Evolutionary conservation across 2,797 vertebrate genomes (phyloP), one percentile per base, ranked within the genome.

Genomic region (Menidia menidia): DNA sequence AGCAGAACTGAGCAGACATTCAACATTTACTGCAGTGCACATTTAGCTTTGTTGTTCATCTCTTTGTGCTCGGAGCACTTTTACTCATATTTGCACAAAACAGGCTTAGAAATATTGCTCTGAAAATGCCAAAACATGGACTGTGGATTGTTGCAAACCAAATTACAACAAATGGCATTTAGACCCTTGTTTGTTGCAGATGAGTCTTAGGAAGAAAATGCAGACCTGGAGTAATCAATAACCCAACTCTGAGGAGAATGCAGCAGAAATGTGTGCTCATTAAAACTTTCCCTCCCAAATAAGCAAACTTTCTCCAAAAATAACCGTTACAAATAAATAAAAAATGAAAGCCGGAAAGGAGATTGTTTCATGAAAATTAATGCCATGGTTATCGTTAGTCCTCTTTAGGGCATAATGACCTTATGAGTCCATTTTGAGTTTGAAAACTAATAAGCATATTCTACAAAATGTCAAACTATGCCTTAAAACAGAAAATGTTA

Each of bases 111-210:
- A 13, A 18, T 25, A 33, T 13, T 10, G 13, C 18, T 71, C 56
- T 51, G 57, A 25, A 44, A 67, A 70, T 51, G 30, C 30, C 12
- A 50, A 18, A 71, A 30, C 30, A n/a, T 39, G n/a, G 25, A 51
- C 25, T 13, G 8, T 13, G n/a, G 3, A 51, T 50, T 1, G 31
- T 1, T 68, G 35, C 32, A 18, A 60, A 52, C 0, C 39, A 39
- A 48, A 41, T 62, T 39, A 42, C 12, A 11, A 44, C 10, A 41
- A 55, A 19, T 51, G 52, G 30, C 14, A 56, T 42, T 65, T 18
- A 52, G 64, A 31, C 15, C 15, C 39, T 14, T 52, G 31, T 42
- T 52, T 51, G 39, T 25, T 39, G 39, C 6, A 44, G 32, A 60
- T 44, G 18, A 51, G 45, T 19, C 0, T 41, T 35, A 11, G 19